Evolutionary conservation across 2,888 invertebrate genomes (phyloP), one percentile per base, ranked within the genome.

Genomic region (Drepanosiphum platanoidis): DNA sequence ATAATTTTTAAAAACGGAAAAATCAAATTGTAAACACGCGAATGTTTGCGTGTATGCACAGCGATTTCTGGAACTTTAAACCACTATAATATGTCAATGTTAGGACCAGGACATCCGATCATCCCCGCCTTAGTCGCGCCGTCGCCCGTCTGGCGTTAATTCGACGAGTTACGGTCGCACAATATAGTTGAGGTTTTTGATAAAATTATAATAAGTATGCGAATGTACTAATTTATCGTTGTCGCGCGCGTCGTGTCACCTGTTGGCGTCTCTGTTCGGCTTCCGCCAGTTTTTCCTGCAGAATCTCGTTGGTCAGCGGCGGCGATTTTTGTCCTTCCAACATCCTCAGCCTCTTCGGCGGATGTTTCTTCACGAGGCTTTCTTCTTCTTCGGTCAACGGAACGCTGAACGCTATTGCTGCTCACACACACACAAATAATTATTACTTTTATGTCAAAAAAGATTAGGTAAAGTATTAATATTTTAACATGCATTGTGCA

Each of bases 251-350:
- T 42, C 42, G 42, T 30, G 34, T 80, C 89, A 90, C 90, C 90
- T 93, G 92, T 88, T 92, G 92, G 86, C 95, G 91, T 86, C 95
- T 91, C 87, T 92, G 91, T 88, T 95, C 94, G 0, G 95, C 95
- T 86, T 93, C 94, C 32, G 93, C 94, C 87, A 94, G 90, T 88
- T 94, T 94, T 88, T 93, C 94, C 88, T 93, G 92, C 46, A 95
- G 91, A 87, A 93, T 92, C 36, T 93, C 92, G 68, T 88, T 89
- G 1, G 89, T 88, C 27, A 87, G 94, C 90, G 58, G 92, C 92
- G 87, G 92, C 91, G 92, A 92, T 3, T 92, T 91, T 8, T 92
- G 92, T 87, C 94, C 93, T 88, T 94, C 92, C 68, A 94, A 89
- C 87, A 93, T 90, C 88, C 94, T 93, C 58, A 95, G 90, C 86